phyloP scores from a whole-genome alignment of 1,140 invertebrate genomes.

The Tetranychus urticae region DNA sequence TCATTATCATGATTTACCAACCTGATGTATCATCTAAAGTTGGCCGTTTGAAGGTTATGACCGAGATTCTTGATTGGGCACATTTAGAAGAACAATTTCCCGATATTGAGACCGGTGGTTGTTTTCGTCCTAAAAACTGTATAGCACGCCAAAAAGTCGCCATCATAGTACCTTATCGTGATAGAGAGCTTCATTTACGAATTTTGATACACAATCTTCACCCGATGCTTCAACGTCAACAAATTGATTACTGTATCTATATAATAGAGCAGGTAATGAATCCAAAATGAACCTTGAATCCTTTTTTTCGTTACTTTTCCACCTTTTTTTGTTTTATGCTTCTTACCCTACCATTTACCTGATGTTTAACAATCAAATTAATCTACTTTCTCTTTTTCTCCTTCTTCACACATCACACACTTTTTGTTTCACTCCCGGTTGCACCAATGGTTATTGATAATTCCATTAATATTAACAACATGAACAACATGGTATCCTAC shows the following conservation, averaged over 20 bases:
- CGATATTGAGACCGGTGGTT: slow-evolving; percentile 13
- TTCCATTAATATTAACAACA: too few relatives aligned
- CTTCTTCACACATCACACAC: too few relatives aligned
- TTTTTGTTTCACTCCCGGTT: too few relatives aligned
- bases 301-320: too few relatives aligned
- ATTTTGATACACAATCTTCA: slow-evolving; percentile 28
- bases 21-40: slow-evolving; percentile 1
- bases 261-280: slow-evolving; percentile 26
- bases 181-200: slow-evolving; percentile 27
- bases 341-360: too few relatives aligned
- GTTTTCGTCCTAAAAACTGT: slow-evolving; percentile 14
- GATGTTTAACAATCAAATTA: too few relatives aligned
- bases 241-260: slow-evolving; percentile 31
- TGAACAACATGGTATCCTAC: too few relatives aligned
- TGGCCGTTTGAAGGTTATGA: slow-evolving; percentile 11
- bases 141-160: slow-evolving; percentile 19
- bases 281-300: too few relatives aligned
- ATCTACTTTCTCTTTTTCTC: too few relatives aligned
- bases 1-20: neutral
- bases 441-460: too few relatives aligned
- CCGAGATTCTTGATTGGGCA: slow-evolving; percentile 8
- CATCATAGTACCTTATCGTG: slow-evolving; percentile 28
- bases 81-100: slow-evolving; percentile 9
- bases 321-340: too few relatives aligned
- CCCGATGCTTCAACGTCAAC: slow-evolving; percentile 28